phyloP scores from a whole-genome alignment of 2,113 vertebrate species.

The Coryphaenoides rupestris region DNA sequence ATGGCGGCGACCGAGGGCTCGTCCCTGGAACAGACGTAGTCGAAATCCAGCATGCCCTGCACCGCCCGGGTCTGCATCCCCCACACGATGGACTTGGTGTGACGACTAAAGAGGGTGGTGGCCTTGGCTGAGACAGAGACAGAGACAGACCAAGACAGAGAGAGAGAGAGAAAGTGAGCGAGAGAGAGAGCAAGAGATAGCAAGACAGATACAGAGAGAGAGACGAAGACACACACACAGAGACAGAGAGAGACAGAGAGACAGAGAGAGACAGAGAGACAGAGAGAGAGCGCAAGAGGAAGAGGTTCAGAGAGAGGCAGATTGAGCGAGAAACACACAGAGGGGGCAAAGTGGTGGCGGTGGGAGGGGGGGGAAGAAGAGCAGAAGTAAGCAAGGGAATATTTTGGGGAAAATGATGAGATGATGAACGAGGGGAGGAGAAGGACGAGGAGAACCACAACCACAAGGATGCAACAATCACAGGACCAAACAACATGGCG shows the following conservation, averaged over 20 bases:
- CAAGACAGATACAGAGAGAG: background rate
- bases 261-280: background rate
- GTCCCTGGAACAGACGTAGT: slow-evolving; percentile 92
- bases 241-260: background rate
- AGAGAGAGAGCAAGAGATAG: no score
- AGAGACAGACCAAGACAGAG: background rate
- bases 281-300: no score
- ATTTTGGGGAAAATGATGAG: no score
- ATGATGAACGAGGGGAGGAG: no score
- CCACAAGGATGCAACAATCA: no score
- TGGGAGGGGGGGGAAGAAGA: background rate
- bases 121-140: slow-evolving; percentile 71
- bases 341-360: background rate
- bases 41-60: slow-evolving; percentile 98
- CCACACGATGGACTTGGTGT: slow-evolving; percentile 94
- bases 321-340: no score
- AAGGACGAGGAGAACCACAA: no score
- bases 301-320: no score
- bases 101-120: slow-evolving; percentile 85
- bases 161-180: no score
- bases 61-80: slow-evolving; percentile 99
- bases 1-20: slow-evolving; percentile 93
- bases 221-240: slow-evolving; percentile 9
- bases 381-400: no score
- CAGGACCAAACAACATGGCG: no score